Base-by-base conservation (phyloP, 2,888 invertebrate genomes). In the Plebejus anna region DNA sequence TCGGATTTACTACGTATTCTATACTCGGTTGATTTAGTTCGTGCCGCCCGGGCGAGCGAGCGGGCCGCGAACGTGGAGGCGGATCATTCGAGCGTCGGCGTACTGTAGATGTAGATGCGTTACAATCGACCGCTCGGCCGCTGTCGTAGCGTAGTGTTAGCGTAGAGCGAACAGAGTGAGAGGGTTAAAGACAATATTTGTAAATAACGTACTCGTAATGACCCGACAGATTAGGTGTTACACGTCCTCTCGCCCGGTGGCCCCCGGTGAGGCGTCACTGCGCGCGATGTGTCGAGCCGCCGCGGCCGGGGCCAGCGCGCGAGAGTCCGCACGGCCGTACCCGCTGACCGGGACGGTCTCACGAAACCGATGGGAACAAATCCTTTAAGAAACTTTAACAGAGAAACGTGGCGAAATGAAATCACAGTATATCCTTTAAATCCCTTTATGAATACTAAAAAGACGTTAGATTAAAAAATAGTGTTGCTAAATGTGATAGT, bases 131-230 rank as follows among this genome's bases (percentile, higher is more conserved):
- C 89, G 90, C 90, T 89, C 86, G 83, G 84, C 87, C 88, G 92
- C 92, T 90, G 91, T 84, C 88, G 90, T 93, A 92, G 91, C 89
- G 88, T 93, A 93, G 92, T 82, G 85, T 87, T 92, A 93, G 92
- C 85, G 84, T 92, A 92, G 55, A 55, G 92, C 87, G 91, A 91
- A 90, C 93, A 92, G 94, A 94, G 94, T 91, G 94, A 93, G 94
- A 94, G 93, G 94, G 93, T 93, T 94, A 90, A 94, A 94, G 94
- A 94, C 94, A 94, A 94, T 94, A 94, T 94, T 93, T 94, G 94
- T 94, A 94, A 90, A 93, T 94, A 94, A 89, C 89, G 90, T 91
- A 91, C 90, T 88, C 86, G 91, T 94, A 92, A 91, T 90, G 85
- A 89, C 91, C 91, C 92, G 91, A 86, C 84, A 84, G 88, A 86